Conservation (phyloP, 1,140 invertebrate genomes). For the Tetragnatha versicolor region DNA sequence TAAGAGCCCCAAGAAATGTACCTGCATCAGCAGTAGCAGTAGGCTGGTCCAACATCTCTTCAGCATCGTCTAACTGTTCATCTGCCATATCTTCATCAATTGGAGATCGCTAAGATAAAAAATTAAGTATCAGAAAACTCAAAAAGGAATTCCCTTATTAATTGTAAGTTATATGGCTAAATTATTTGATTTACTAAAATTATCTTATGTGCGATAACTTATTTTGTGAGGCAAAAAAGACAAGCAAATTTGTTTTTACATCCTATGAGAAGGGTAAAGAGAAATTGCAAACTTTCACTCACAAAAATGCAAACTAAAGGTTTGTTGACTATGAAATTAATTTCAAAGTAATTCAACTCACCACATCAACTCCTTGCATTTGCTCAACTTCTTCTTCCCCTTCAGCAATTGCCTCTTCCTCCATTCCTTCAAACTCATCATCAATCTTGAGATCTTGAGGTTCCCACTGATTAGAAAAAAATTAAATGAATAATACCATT, state of each 20-base stretch:
- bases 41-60: conserved; percentile 35
- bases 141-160: not conserved
- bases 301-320: too few relatives aligned
- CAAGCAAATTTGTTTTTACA: too few relatives aligned
- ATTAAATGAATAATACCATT: not conserved
- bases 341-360: too few relatives aligned
- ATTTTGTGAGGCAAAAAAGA: too few relatives aligned
- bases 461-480: conserved; percentile 35
- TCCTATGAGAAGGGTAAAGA: too few relatives aligned
- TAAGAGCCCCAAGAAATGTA: not conserved
- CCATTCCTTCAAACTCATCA: conserved; percentile 60
- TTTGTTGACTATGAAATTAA: too few relatives aligned
- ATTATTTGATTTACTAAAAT: too few relatives aligned
- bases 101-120: conserved; percentile 20
- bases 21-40: conserved; percentile 12
- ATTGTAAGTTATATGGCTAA: not conserved
- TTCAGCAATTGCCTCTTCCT: conserved; percentile 53
- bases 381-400: conserved; percentile 58
- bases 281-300: too few relatives aligned
- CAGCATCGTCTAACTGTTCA: conserved; percentile 32
- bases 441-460: conserved; percentile 58
- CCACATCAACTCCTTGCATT: conserved; percentile 47
- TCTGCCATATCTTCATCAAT: conserved; percentile 53
- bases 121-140: not conserved
- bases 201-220: too few relatives aligned